Conservation (phyloP, 2,888 invertebrate genomes). For the Scaptomyza caliginosa region DNA sequence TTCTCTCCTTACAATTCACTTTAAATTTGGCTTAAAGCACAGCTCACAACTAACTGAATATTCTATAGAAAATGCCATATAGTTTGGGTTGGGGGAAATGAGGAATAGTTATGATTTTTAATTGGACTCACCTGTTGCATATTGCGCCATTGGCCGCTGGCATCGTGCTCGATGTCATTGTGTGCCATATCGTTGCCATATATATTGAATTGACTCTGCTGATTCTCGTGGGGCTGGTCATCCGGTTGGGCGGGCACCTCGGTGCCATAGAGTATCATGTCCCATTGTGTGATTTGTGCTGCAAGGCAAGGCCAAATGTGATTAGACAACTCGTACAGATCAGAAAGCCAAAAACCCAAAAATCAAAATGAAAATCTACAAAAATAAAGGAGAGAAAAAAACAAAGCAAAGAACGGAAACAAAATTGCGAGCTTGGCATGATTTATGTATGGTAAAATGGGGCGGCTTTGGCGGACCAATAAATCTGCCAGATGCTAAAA, state of each 20-base stretch:
- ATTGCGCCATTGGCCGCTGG: constrained; percentile 87
- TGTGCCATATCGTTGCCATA: constrained; percentile 86
- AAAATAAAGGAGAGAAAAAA: constrained; percentile 24
- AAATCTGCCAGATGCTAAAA: constrained; percentile 55
- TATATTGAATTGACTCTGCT: constrained; percentile 62
- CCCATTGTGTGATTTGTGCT: constrained; percentile 90
- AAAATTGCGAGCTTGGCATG: constrained; percentile 38
- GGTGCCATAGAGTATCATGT: constrained; percentile 92
- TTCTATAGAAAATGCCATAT: background rate
- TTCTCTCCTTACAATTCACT: no score
- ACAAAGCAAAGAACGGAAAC: constrained; percentile 36
- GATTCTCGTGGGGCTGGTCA: constrained; percentile 79
- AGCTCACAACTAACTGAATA: background rate
- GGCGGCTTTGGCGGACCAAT: constrained; percentile 49
- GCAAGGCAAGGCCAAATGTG: constrained; percentile 48
- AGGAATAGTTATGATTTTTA: background rate
- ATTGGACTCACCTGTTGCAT: constrained; percentile 86
- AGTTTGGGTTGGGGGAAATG: no score
- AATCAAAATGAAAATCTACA: background rate
- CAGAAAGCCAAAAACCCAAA: constrained; percentile 20
- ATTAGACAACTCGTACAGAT: constrained; percentile 21
- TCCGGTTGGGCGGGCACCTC: constrained; percentile 87
- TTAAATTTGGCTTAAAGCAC: no score
- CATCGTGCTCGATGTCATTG: constrained; percentile 86
- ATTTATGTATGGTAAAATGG: constrained; percentile 53